Evolutionary conservation across 2,888 invertebrate species (phyloP), one percentile per base, ranked within the genome.

Genomic region (Isotomurus palustris): DNA sequence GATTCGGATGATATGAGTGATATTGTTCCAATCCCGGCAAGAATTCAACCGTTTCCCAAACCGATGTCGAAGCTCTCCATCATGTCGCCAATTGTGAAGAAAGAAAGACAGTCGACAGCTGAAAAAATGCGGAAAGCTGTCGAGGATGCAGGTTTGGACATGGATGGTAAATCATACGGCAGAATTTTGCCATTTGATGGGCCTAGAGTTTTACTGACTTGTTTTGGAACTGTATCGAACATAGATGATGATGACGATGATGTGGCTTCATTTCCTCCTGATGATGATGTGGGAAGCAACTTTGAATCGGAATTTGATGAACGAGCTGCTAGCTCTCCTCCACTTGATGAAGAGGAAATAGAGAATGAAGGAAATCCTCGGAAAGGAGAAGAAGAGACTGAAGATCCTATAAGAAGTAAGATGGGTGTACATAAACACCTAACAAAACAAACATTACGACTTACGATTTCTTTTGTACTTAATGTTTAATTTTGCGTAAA

Each of bases 361-460:
- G 68, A 66, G 24, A 54, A 56, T 38, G 56, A 71, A 49, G 53
- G 27, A 45, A 45, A 66, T 40, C 41, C 56, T 17, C 17, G 48
- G 61, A 73, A 74, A 53, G 73, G 73, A 53, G 74, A 74, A 47
- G 77, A 76, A 62, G 74, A 74, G 21, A 79, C 78, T 53, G 79
- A 80, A 68, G 80, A 80, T 72, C 81, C 81, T 69, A 79, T 79
- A 2, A 76, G 79, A 64, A 79, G 78, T 77, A 44, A 14, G 19
- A 5, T 38, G 6, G 19, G 32, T 14, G 8, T 32, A 14, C 32
- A 10, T 32, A 10, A 32, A 14, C 32, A 10, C 32, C 8, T 10
- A 32, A 10, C 14, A 14, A 8, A 32, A 32, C 32, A 14, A 32
- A 32, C 8, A 32, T 32, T 32, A 10, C 8, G 8, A 8, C 8